phyloP scores from a whole-genome alignment of 2,113 vertebrate species.

The Columba livia region DNA sequence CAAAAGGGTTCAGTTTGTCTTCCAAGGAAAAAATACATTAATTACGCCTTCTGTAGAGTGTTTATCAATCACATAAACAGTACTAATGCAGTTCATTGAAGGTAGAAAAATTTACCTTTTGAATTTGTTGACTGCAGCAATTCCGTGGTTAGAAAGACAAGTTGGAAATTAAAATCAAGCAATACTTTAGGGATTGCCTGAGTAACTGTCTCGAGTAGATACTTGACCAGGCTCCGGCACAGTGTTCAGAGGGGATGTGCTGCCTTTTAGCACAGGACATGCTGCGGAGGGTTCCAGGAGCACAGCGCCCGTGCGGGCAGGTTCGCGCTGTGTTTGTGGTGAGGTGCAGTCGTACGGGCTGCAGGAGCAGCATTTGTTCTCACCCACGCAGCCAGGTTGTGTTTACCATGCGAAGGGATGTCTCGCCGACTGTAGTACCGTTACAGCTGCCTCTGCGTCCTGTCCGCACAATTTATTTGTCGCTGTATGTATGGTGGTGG shows the following conservation, averaged over 20 bases:
- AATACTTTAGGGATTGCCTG: not conserved
- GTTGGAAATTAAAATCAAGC: slow-evolving; percentile 4
- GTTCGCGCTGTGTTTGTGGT: not conserved
- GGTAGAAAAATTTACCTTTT: slow-evolving; percentile 39
- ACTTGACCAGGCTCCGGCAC: accelerated
- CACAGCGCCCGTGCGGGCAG: accelerated
- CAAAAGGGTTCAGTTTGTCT: slow-evolving; percentile 48
- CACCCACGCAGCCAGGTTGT: not conserved
- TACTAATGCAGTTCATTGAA: slow-evolving; percentile 50
- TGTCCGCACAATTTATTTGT: not conserved
- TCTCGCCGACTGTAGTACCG: not conserved
- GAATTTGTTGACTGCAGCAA: slow-evolving; percentile 35
- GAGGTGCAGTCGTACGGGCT: not conserved
- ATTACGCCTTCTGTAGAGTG: slow-evolving; percentile 56
- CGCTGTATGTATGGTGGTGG: accelerated
- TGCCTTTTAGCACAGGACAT: not conserved
- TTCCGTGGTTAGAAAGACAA: slow-evolving; percentile 3
- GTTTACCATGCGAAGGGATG: not conserved
- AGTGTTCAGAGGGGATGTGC: not conserved
- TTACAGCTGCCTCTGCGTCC: not conserved
- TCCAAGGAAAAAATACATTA: slow-evolving; percentile 53
- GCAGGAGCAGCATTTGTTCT: not conserved
- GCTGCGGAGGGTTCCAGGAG: not conserved
- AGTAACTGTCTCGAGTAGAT: not conserved
- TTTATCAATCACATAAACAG: slow-evolving; percentile 55